A percentile compares a stretch with the other conserved stretches of the same genome.
Evolutionary conservation across 53 echinoderm and acorn worm species (phyloP).

Genomic region (Hippasteria phrygiana): DNA sequence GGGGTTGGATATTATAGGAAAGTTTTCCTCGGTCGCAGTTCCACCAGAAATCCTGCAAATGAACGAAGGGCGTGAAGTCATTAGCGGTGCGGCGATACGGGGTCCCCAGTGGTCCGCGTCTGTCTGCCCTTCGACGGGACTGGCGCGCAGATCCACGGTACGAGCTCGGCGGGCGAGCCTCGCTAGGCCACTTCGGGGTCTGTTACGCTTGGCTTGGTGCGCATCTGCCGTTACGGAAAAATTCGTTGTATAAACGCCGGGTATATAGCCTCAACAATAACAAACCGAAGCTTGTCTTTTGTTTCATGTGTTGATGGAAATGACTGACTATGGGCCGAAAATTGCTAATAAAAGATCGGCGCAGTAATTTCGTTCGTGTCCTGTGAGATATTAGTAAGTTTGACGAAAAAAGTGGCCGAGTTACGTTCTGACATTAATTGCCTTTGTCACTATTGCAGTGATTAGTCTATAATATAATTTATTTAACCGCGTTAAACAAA

Average conservation of each 20-base stretch:
- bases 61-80: constrained; percentile 64
- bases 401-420: no score
- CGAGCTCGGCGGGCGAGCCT: constrained; percentile 12
- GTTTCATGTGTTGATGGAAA: constrained; percentile 58
- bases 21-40: neutral
- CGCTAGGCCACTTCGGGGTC: constrained; percentile 22
- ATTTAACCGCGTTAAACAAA: no score
- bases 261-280: constrained; percentile 3
- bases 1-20: neutral
- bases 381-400: neutral
- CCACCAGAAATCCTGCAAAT: constrained; percentile 62
- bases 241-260: constrained; percentile 15
- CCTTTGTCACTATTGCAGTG: no score
- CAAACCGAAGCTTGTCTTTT: constrained; percentile 38
- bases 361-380: neutral
- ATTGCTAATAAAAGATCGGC: constrained; percentile 9
- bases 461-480: no score
- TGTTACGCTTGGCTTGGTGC: constrained; percentile 53
- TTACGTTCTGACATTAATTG: no score
- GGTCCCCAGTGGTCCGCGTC: constrained; percentile 60
- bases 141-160: constrained; percentile 35
- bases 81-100: constrained; percentile 49
- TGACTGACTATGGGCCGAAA: constrained; percentile 5
- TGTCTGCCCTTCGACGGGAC: constrained; percentile 47
- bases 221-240: constrained; percentile 51